Evolutionary conservation across 2,797 vertebrate species (phyloP).

Genomic region (Avahi laniger): DNA sequence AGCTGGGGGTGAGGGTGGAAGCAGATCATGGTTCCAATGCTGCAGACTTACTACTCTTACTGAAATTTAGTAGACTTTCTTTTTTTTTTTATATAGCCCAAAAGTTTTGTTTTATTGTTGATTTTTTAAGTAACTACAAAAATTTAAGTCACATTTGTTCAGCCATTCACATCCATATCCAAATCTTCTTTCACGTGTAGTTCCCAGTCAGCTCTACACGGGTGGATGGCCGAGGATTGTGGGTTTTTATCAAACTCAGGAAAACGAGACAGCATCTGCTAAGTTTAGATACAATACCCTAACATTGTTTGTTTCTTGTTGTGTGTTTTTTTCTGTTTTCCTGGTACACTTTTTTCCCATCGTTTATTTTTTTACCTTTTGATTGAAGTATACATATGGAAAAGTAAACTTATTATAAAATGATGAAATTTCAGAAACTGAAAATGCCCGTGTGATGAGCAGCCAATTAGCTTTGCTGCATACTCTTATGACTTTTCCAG

Average conservation of each 20-base stretch:
- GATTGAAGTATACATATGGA: neutral
- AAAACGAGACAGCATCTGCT: constrained; percentile 6
- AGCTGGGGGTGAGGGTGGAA: neutral
- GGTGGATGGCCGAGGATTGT: neutral
- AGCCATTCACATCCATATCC: neutral
- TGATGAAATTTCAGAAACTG: neutral
- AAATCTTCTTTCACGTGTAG: neutral
- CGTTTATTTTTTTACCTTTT: neutral
- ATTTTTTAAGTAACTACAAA: neutral
- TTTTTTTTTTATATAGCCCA: neutral
- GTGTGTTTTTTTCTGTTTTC: neutral
- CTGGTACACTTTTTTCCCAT: neutral
- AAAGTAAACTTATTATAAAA: neutral
- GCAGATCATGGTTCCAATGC: neutral
- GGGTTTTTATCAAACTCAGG: neutral
- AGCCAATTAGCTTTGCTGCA: neutral
- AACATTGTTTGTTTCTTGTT: neutral
- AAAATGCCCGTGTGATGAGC: neutral
- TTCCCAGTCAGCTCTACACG: neutral
- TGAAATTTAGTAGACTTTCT: neutral
- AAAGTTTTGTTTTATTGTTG: neutral
- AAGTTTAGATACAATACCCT: neutral
- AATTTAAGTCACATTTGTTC: neutral
- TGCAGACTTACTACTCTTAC: neutral
- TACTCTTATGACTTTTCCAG: neutral